Evolutionary conservation across 2,888 invertebrate species (phyloP).

Genomic region (Amblyjoppa fuscipennis): DNA sequence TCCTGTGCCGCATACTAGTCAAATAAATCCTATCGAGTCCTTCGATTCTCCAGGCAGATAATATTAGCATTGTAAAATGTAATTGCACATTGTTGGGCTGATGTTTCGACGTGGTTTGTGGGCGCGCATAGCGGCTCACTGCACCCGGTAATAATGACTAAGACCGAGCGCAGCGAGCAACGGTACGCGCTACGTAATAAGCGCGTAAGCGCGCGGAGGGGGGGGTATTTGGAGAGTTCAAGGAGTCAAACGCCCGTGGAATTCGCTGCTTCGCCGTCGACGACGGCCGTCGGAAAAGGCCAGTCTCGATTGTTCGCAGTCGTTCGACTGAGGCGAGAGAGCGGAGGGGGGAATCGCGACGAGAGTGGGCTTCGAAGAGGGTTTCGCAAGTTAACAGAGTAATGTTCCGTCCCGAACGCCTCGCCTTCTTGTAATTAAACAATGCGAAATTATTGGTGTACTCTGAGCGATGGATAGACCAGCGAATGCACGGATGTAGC

Average conservation of each 20-base stretch:
- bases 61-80: not conserved
- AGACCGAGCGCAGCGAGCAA: not conserved
- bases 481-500: no score
- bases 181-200: constrained; percentile 61
- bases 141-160: constrained; percentile 14
- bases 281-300: constrained; percentile 54
- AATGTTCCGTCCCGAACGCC: constrained; percentile 24
- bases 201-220: constrained; percentile 49
- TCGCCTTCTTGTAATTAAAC: constrained; percentile 46
- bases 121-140: not conserved
- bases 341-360: not conserved
- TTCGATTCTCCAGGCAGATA: not conserved
- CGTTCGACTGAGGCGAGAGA: constrained; percentile 38
- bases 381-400: constrained; percentile 39
- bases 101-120: not conserved
- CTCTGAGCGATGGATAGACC: not conserved
- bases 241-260: constrained; percentile 68
- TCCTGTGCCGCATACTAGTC: not conserved
- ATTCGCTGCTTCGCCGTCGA: constrained; percentile 66
- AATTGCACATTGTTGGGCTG: constrained; percentile 7
- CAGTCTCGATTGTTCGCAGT: constrained; percentile 48
- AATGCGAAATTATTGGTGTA: constrained; percentile 49
- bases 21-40: not conserved
- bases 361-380: constrained; percentile 31
- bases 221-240: constrained; percentile 58